Evolutionary conservation across 2,888 invertebrate species (phyloP).

Genomic region (Leucania comma): DNA sequence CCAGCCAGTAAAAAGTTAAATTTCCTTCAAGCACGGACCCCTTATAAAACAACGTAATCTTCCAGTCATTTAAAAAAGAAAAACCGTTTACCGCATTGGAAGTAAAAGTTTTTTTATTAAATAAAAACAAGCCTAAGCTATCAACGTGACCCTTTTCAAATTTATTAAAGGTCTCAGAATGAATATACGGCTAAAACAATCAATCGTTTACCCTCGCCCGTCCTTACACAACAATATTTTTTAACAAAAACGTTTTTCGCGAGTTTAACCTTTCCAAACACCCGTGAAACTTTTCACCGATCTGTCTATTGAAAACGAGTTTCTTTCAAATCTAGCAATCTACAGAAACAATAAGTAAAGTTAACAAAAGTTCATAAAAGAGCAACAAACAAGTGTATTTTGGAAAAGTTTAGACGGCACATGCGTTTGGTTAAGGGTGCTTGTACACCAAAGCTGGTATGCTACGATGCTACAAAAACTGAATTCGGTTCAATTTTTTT

Average conservation of each 20-base stretch:
- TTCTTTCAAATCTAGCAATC: conserved; percentile 17
- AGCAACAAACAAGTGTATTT: background rate
- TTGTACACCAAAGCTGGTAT: too few relatives aligned
- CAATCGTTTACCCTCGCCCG: background rate
- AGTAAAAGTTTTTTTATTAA: background rate
- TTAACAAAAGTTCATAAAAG: conserved; percentile 30
- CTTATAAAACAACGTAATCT: too few relatives aligned
- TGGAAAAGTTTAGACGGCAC: background rate
- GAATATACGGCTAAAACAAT: conserved; percentile 11
- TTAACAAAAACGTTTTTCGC: background rate
- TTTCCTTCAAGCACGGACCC: too few relatives aligned
- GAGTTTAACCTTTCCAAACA: conserved; percentile 1
- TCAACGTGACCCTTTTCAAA: conserved; percentile 1
- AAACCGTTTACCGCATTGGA: too few relatives aligned
- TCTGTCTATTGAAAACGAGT: conserved; percentile 28
- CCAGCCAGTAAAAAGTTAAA: too few relatives aligned
- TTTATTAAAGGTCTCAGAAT: background rate
- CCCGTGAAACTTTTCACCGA: conserved; percentile 22
- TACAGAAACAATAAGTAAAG: conserved; percentile 15
- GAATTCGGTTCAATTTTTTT: too few relatives aligned
- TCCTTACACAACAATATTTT: conserved; percentile 20
- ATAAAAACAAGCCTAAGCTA: background rate
- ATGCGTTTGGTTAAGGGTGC: too few relatives aligned
- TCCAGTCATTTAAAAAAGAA: too few relatives aligned
- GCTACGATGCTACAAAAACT: too few relatives aligned